These are phyloP conservation scores for Seira sanloemensis DNA, from an alignment of 2,888 invertebrate species.

Conservation along the genomic window DNA sequence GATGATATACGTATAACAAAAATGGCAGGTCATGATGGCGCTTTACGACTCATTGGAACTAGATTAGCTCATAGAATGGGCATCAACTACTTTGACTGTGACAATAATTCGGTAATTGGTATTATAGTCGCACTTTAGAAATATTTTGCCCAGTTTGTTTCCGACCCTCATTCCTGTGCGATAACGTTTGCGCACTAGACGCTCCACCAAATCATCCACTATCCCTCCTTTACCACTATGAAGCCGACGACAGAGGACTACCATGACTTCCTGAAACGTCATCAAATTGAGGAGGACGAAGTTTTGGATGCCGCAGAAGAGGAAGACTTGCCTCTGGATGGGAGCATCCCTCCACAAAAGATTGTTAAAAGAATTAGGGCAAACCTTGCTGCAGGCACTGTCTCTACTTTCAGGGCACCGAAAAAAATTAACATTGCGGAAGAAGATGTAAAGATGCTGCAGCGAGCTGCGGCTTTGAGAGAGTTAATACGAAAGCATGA, in stretches of 20 bases:
- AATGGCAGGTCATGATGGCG: slow-evolving; percentile 47
- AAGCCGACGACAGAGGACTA: slow-evolving; percentile 36
- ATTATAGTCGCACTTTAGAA: background rate
- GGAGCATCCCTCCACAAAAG: slow-evolving; percentile 25
- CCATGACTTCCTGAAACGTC: slow-evolving; percentile 25
- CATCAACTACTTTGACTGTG: slow-evolving; percentile 52
- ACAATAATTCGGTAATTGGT: slow-evolving; percentile 42
- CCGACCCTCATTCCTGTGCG: no score
- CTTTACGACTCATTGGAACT: slow-evolving; percentile 40
- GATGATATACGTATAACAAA: slow-evolving; percentile 49
- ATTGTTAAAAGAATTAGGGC: slow-evolving; percentile 22
- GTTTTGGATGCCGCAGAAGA: slow-evolving; percentile 30
- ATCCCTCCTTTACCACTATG: slow-evolving; percentile 45
- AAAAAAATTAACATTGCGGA: background rate
- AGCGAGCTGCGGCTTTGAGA: slow-evolving; percentile 13
- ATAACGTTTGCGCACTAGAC: slow-evolving; percentile 27
- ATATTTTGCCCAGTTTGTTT: no score
- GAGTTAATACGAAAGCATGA: background rate
- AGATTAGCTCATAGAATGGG: slow-evolving; percentile 46
- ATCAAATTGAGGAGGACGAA: slow-evolving; percentile 34
- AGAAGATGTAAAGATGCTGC: slow-evolving; percentile 15
- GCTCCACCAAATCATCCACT: slow-evolving; percentile 48
- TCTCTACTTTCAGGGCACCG: background rate
- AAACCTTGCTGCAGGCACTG: slow-evolving; percentile 23
- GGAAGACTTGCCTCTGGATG: slow-evolving; percentile 34